Base-by-base conservation (phyloP, 2,797 vertebrate species). In the Crenichthys baileyi region DNA sequence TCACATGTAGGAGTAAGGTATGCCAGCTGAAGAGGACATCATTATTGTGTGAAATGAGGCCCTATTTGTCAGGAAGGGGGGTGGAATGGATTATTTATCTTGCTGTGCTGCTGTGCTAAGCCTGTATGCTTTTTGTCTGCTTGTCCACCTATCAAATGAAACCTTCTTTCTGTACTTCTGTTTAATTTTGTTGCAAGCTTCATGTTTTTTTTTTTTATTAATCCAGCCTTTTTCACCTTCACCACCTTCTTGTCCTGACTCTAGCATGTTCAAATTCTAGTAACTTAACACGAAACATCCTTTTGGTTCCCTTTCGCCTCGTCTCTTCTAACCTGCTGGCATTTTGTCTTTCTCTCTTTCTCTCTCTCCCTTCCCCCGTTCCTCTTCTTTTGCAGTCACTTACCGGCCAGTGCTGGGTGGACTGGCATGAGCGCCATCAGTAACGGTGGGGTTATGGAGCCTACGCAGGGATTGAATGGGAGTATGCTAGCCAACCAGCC, bases 401-500 rank as follows among this genome's bases (percentile, higher is more conserved):
- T 97, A 77, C 97, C 96, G 90, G 95, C 97, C 90, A 97, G 96
- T 85, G 95, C 97, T 75, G 96, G 97, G 1, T 98, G 97, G 97
- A 96, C 97, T 95, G 96, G 97, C 83, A 95, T 97, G 84, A 95
- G 95, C 87, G 89, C 94, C 91, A 93, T 95, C 90, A 94, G 93
- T 94, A 95, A 94, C 91, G 94, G 97, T 41, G 92, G 97, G 73
- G 95, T 97, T 75, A 93, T 95, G 94, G 97, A 96, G 71, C 95
- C 97, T 0, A 93, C 96, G 90, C 96, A 95, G 92, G 96, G 96
- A 90, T 95, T 97, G 93, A 98, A 97, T 80, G 97, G 97, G 86
- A 96, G 96, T 91, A 95, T 98, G 95, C 91, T 98, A 83, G 94
- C 96, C 90, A 97, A 93, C 94, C 97, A 97, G 89, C 95, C 96